Conservation (phyloP, 2,888 invertebrate genomes). For the Mesoligia furuncula region DNA sequence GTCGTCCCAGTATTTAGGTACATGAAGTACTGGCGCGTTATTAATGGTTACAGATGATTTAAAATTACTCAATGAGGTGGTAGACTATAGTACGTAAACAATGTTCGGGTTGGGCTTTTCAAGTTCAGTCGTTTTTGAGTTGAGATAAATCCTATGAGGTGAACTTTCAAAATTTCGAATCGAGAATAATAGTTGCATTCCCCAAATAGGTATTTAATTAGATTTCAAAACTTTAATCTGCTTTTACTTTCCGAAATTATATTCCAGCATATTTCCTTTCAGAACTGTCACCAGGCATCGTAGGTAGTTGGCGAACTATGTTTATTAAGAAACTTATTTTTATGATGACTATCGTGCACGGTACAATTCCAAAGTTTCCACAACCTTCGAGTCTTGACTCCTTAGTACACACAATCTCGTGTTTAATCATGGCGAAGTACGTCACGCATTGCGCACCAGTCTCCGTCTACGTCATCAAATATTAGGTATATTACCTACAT, state of each 20-base stretch:
- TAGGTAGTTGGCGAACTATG: conserved; percentile 8
- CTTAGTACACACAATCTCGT: conserved; percentile 74
- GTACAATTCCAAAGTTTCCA: conserved; percentile 1
- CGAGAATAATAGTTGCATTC: neutral
- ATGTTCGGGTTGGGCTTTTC: neutral
- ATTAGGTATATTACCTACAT: conserved; percentile 16
- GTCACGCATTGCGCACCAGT: conserved; percentile 69
- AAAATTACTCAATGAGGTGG: conserved; percentile 14
- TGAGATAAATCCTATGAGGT: neutral
- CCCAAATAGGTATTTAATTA: conserved; percentile 3
- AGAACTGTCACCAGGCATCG: neutral
- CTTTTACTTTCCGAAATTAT: neutral
- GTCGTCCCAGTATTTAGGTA: conserved; percentile 69
- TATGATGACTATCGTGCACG: neutral
- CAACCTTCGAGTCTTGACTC: conserved; percentile 52
- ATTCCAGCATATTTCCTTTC: neutral
- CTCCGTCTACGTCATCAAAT: conserved; percentile 57
- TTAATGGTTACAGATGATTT: conserved; percentile 16
- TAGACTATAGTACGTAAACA: conserved; percentile 11
- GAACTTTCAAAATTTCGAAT: conserved; percentile 13
- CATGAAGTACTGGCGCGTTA: conserved; percentile 42
- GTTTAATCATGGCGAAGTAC: conserved; percentile 73
- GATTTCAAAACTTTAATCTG: conserved; percentile 3
- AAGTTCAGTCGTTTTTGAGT: neutral
- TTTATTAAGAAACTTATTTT: conserved; percentile 15